Conservation (phyloP, 2,113 vertebrate genomes). For the Delphinus delphis region DNA sequence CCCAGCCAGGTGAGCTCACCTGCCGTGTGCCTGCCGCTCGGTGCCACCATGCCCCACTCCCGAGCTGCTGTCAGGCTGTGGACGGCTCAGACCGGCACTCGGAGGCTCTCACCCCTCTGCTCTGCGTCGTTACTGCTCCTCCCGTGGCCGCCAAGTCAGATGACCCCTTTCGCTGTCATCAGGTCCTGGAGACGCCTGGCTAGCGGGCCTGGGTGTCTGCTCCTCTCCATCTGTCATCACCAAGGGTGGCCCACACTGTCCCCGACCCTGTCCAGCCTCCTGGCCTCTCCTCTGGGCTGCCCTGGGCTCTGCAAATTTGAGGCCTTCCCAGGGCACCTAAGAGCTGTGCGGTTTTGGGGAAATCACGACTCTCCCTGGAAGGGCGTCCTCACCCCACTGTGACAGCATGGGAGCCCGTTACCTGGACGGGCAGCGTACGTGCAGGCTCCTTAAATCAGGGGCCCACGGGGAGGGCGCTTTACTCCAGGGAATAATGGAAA, state of each 20-base stretch:
- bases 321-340: not conserved
- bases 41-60: not conserved
- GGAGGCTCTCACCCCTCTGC: no score
- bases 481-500: no score
- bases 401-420: fast-evolving
- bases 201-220: no score
- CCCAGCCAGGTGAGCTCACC: fast-evolving
- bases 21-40: not conserved
- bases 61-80: not conserved
- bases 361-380: not conserved
- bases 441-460: not conserved
- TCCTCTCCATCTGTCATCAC: not conserved
- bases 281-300: not conserved
- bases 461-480: fast-evolving
- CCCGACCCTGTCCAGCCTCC: not conserved
- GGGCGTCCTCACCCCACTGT: not conserved
- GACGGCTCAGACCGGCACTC: fast-evolving
- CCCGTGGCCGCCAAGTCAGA: not conserved
- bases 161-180: not conserved
- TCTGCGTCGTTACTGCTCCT: not conserved
- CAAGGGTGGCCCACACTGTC: not conserved
- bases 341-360: not conserved
- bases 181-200: not conserved
- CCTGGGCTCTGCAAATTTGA: not conserved
- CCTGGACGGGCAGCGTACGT: not conserved